Base-by-base conservation (phyloP, 2,797 vertebrate genomes). In the Catostomus latipinnis region DNA sequence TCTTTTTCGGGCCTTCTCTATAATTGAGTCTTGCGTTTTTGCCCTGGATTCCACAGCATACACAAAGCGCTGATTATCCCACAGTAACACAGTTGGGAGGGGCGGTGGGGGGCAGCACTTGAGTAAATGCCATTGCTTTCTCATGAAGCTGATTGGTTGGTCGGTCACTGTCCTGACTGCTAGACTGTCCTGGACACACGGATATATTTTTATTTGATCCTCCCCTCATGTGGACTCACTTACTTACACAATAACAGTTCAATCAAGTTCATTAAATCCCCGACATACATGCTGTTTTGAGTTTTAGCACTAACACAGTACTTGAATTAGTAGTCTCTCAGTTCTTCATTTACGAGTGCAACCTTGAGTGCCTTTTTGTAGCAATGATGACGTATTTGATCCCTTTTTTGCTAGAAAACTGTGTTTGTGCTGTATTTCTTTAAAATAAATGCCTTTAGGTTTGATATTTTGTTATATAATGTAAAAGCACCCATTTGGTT, bases 21-120 rank as follows among this genome's bases (percentile, higher is more conserved):
- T 93, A 87, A 91, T 89, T 88, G 87, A 89, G 87, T 88, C 87
- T 86, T 90, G 82, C 81, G 83, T 90, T 90, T 87, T 89, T 84
- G 82, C 83, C 80, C 85, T 82, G 88, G 89, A 93, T 93, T 93
- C 90, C 91, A 85, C 92, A 87, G 76, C 88, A 86, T 69, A 78
- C 81, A 94, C 94, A 95, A 94, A 96, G 93, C 90, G 56, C 60
- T 88, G 88, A 92, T 96, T 95, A 95, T 94, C 93, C 89, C 87
- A 54, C 81, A 87, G 90, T 92, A 89, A 58, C 53, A 76, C 73
- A 71, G 61, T 83, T 57, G 58, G 74, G 60, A 71, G 69, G 82
- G 82, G 81, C 56, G 50, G 58, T 18, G 48, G 71, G 67, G 76
- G 69, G 66, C 22, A 81, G 60, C 46, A 49, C 79, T 86, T 83